Evolutionary conservation across 2,113 vertebrate species (phyloP).

Genomic region (Phainopepla nitens): DNA sequence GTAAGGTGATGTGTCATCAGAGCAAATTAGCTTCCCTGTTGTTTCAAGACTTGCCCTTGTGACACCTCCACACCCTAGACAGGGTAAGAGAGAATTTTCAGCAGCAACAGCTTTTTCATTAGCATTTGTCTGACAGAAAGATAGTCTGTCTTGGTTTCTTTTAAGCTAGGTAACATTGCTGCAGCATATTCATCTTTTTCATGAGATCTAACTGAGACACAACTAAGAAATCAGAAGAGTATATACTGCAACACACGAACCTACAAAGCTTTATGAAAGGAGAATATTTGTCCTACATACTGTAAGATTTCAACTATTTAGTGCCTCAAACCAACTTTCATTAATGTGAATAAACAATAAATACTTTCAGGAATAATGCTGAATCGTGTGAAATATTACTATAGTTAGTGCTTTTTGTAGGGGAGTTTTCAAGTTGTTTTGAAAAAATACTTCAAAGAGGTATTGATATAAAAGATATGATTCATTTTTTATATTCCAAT

Average conservation of each 20-base stretch:
- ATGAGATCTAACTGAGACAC: neutral
- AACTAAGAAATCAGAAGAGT: neutral
- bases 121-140: neutral
- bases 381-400: neutral
- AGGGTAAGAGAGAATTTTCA: neutral
- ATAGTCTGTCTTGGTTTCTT: neutral
- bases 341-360: neutral
- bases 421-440: neutral
- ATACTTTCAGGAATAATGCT: neutral
- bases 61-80: neutral
- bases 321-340: neutral
- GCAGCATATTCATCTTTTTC: neutral
- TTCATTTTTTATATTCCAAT: neutral
- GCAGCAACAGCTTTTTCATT: neutral
- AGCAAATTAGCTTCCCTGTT: neutral
- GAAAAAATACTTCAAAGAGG: neutral
- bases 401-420: neutral
- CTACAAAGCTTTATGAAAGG: neutral
- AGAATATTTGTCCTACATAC: neutral
- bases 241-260: neutral
- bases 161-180: neutral
- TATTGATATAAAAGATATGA: neutral
- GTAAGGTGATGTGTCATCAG: neutral
- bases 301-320: neutral
- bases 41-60: neutral